Evolutionary conservation across 2,888 invertebrate genomes (phyloP).

Genomic region (Brachypalpus laphriformis): DNA sequence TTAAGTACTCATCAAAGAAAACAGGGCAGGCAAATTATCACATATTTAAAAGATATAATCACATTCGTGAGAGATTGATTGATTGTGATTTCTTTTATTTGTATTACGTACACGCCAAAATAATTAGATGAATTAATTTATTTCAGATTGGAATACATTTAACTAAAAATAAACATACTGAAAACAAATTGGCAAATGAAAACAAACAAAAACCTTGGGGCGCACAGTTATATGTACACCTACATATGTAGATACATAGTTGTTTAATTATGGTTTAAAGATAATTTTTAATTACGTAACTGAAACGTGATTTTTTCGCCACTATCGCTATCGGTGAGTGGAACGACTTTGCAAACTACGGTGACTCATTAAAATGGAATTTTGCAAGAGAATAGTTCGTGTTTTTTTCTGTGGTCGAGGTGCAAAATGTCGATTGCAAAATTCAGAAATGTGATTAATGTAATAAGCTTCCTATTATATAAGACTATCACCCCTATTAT

Average conservation of each 20-base stretch:
- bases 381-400: neutral
- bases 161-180: neutral
- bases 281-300: constrained; percentile 17
- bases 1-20: neutral
- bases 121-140: neutral
- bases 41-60: neutral
- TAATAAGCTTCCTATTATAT: too few relatives aligned
- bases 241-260: neutral
- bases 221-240: neutral
- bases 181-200: neutral
- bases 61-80: neutral
- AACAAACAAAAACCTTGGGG: neutral
- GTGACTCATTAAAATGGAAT: neutral
- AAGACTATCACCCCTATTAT: too few relatives aligned
- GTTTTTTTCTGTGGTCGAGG: neutral
- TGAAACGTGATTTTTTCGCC: neutral
- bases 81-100: neutral
- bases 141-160: neutral
- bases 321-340: neutral
- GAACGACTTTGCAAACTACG: neutral
- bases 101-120: neutral
- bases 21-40: neutral
- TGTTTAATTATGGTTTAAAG: neutral
- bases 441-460: too few relatives aligned
- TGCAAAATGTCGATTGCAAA: neutral